Base-by-base conservation (phyloP, 2,113 vertebrate species). In the Numenius arquata region DNA sequence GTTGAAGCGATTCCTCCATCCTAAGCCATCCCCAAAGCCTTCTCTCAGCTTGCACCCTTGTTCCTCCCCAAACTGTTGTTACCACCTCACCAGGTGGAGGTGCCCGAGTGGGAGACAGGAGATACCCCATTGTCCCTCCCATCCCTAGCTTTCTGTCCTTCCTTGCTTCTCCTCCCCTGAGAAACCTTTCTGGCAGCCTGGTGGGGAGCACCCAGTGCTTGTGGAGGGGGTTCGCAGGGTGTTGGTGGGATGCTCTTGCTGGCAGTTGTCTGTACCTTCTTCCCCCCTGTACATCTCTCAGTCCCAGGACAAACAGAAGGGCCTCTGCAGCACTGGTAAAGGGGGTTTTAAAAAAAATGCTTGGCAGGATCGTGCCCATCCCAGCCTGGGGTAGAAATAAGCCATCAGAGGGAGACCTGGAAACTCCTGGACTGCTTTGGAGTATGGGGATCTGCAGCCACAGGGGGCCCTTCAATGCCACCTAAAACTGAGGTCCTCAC, bases 201-300 rank as follows among this genome's bases (percentile, higher is more conserved):
- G 19, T 38, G n/a, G 22, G 48, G 30, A 91, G 25, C 17, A 47
- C 29, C 63, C 53, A 61, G 36, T 5, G 4, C 40, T 0, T 0
- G 17, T 43, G 59, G 36, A 58, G 36, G 22, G 8, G 62, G 7
- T 15, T 71, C 1, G 1, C 10, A 0, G 3, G 19, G 15, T 68
- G 16, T 32, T 21, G 10, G 27, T 1, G 14, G 68, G 56, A 45
- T 0, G 2, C 22, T 7, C 2, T 65, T 77, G 36, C 36, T 59
- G 43, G 29, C 71, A 83, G 32, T 47, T 62, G 5, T 23, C 36
- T 70, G 55, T 30, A 40, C 27, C 27, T 66, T 34, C 53, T 92
- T 25, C 8, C 11, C 10, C 5, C 11, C 17, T 6, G 2, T 4
- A 3, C 8, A 36, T 63, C 38, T 72, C 1, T 0, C 2, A 2